Percentiles rank a stretch among this genome's conserved stretches.
Evolutionary conservation across 2,113 vertebrate species (phyloP).

Genomic region (Speoplatyrhinus poulsoni): DNA sequence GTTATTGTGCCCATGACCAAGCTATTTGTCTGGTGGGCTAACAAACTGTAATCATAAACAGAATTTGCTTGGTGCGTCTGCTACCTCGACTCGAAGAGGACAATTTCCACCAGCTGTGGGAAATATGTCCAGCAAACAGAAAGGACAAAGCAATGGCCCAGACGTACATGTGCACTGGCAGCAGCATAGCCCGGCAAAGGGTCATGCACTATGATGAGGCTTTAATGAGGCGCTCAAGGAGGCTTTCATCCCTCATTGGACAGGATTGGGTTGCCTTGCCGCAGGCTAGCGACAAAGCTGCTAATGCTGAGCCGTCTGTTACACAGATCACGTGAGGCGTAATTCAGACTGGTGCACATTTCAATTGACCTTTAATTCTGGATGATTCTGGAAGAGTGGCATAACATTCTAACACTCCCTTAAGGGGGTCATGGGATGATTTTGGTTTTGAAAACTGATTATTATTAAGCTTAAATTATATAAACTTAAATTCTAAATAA

Average conservation of each 20-base stretch:
- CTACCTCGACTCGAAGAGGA: slow-evolving; percentile 26
- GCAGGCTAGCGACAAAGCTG: neutral
- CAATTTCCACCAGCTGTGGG: slow-evolving; percentile 28
- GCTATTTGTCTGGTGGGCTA: slow-evolving; percentile 20
- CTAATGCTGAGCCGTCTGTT: slow-evolving; percentile 2
- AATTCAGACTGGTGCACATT: neutral
- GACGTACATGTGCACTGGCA: slow-evolving; percentile 19
- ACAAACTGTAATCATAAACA: slow-evolving; percentile 42
- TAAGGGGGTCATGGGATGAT: too few species aligned
- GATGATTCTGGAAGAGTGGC: too few species aligned
- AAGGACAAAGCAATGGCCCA: slow-evolving; percentile 14
- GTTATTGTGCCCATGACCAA: slow-evolving; percentile 8
- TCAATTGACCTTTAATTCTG: too few species aligned
- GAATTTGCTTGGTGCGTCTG: slow-evolving; percentile 44
- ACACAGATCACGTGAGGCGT: slow-evolving; percentile 5
- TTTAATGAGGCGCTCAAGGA: slow-evolving; percentile 63
- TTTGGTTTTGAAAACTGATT: too few species aligned
- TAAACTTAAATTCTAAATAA: too few species aligned
- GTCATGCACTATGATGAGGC: slow-evolving; percentile 19
- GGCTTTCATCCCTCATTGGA: slow-evolving; percentile 46
- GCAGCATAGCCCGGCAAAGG: neutral
- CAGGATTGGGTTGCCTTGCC: slow-evolving; percentile 9
- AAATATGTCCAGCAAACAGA: slow-evolving; percentile 46
- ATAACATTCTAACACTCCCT: too few species aligned
- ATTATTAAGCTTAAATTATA: too few species aligned